Base-by-base conservation (phyloP, 2,888 invertebrate genomes). In the Polyommatus icarus region DNA sequence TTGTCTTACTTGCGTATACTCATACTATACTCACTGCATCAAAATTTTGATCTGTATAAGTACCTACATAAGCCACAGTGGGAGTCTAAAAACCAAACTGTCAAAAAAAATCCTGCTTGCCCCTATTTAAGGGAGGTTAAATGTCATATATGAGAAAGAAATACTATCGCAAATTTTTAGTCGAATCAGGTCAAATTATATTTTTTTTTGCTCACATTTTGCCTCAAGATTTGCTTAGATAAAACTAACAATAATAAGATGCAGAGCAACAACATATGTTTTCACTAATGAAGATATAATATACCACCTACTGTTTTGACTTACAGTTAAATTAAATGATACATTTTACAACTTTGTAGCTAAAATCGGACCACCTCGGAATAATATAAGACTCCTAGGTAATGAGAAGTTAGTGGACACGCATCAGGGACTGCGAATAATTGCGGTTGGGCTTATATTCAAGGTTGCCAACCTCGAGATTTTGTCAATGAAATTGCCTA, bases 361-460 rank as follows among this genome's bases (percentile, higher is more conserved):
- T 10, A 75, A 75, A 54, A 54, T 20, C 18, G 18, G 78, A 76
- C 79, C 77, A 80, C 72, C 61, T 71, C 61, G 79, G 61, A 32
- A 54, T 80, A 81, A 80, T 79, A 78, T 76, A 79, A 80, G 79
- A 80, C 79, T 78, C 59, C 71, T 15, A 50, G 61, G 78, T 79
- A 80, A 80, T 80, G 79, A 76, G 79, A 57, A 67, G 78, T 78
- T 77, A 77, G 81, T 81, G 75, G 82, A 79, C 77, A 82, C 81
- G 82, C 81, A 80, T 82, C 79, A 73, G 78, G 79, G 77, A 76
- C 61, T 67, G 78, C 76, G 40, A 78, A 80, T 82, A 82, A 81
- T 82, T 81, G 82, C 79, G 81, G 82, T 80, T 76, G 72, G 61
- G 50, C 72, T 61, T 67, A 32, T 67, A 32, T 29, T 67, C 32